Conservation (phyloP, 2,113 vertebrate species). For the Neoarius graeffei region DNA sequence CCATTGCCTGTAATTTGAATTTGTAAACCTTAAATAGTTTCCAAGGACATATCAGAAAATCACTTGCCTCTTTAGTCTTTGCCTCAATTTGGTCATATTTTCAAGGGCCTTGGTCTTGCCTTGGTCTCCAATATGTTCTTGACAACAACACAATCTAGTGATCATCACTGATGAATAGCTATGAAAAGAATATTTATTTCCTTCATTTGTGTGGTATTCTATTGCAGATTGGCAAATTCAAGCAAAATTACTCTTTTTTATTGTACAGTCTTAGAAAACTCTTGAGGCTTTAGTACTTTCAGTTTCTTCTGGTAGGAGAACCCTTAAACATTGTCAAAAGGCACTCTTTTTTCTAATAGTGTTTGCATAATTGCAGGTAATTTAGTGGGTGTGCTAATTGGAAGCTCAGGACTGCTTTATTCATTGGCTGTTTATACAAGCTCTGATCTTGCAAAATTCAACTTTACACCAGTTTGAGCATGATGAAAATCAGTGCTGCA, state of each 20-base stretch:
- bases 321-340: not conserved
- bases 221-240: not conserved
- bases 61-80: not conserved
- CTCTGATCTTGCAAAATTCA: not conserved
- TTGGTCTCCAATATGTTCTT: not conserved
- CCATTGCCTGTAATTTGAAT: not conserved
- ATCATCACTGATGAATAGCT: not conserved
- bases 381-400: not conserved
- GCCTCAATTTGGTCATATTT: not conserved
- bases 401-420: not conserved
- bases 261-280: not conserved
- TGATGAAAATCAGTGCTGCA: slow-evolving; percentile 17
- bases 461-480: slow-evolving; percentile 14
- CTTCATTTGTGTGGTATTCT: not conserved
- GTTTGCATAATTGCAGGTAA: not conserved
- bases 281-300: not conserved
- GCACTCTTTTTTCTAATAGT: not conserved
- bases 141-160: not conserved
- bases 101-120: not conserved
- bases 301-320: not conserved
- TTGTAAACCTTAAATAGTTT: not conserved
- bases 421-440: not conserved
- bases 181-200: not conserved
- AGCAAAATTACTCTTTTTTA: not conserved
- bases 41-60: not conserved